These are phyloP conservation scores for Folsomia candida DNA, from an alignment of 2,888 invertebrate species.

Conservation along the genomic window DNA sequence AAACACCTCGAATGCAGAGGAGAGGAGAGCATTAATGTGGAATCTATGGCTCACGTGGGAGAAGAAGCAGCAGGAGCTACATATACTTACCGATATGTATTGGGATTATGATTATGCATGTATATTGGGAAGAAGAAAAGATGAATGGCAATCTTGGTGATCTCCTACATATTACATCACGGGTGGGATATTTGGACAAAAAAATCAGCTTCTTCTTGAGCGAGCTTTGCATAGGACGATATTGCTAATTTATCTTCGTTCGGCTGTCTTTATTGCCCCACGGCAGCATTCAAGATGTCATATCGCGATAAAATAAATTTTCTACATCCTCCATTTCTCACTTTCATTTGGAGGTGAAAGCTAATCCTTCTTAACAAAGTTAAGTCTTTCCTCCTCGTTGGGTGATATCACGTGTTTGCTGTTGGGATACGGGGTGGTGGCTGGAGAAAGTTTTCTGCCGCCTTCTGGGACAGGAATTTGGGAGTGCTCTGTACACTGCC, in stretches of 20 bases:
- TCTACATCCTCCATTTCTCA: conserved; percentile 12
- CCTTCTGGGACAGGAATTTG: not conserved
- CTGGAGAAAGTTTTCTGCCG: not conserved
- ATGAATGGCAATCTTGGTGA: conserved; percentile 10
- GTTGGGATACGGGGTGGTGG: not conserved
- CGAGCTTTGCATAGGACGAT: conserved; percentile 1
- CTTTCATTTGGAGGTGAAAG: conserved; percentile 18
- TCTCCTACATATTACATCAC: conserved; percentile 14
- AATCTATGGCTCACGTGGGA: no score
- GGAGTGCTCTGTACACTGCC: conserved; percentile 16
- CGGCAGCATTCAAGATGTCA: conserved; percentile 11
- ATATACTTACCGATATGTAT: no score
- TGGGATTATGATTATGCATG: no score
- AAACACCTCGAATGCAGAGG: no score
- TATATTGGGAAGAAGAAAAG: no score
- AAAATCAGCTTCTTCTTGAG: not conserved
- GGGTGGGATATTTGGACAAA: not conserved
- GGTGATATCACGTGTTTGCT: not conserved
- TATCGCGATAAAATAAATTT: conserved; percentile 15
- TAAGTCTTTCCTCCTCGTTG: not conserved
- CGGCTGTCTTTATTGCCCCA: conserved; percentile 15
- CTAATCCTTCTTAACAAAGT: conserved; percentile 10
- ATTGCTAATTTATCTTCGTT: conserved; percentile 13
- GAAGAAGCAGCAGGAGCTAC: no score
- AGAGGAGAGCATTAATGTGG: no score